Evolutionary conservation across 2,888 invertebrate species (phyloP).

Genomic region (Athalia rosae): DNA sequence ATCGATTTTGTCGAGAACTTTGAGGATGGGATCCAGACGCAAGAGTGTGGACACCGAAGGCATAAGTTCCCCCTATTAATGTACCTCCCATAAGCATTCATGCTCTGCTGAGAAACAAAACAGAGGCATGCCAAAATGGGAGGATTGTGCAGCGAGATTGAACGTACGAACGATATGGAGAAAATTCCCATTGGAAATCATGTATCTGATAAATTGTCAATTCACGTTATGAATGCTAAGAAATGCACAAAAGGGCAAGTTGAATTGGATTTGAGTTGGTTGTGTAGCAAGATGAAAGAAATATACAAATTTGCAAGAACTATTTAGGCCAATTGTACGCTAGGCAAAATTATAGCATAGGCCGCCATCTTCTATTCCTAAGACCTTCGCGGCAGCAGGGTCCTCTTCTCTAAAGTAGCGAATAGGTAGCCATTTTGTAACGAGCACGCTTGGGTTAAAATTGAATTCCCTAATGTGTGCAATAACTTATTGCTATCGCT

Average conservation of each 20-base stretch:
- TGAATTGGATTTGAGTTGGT: no score
- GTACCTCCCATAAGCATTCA: constrained; percentile 86
- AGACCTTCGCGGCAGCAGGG: not conserved
- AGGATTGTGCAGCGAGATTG: constrained; percentile 71
- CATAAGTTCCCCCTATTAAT: constrained; percentile 79
- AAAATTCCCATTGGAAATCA: not conserved
- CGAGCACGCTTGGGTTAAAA: not conserved
- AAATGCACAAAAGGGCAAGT: no score
- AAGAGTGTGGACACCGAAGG: constrained; percentile 86
- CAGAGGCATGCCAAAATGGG: constrained; percentile 87
- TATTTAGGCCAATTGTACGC: not conserved
- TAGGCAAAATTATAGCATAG: constrained; percentile 2
- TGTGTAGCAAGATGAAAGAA: not conserved
- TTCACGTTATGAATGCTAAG: no score
- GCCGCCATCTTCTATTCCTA: constrained; percentile 34
- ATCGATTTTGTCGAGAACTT: constrained; percentile 76
- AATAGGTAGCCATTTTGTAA: constrained; percentile 39
- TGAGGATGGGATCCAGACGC: constrained; percentile 87
- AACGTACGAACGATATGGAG: constrained; percentile 24
- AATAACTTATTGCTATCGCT: not conserved
- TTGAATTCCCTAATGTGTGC: not conserved
- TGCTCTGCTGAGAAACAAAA: constrained; percentile 79
- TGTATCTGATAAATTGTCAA: not conserved
- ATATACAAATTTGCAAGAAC: not conserved
- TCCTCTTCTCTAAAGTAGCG: not conserved